Evolutionary conservation across 1,140 invertebrate species (phyloP).

Genomic region (Hypothenemus hampei): DNA sequence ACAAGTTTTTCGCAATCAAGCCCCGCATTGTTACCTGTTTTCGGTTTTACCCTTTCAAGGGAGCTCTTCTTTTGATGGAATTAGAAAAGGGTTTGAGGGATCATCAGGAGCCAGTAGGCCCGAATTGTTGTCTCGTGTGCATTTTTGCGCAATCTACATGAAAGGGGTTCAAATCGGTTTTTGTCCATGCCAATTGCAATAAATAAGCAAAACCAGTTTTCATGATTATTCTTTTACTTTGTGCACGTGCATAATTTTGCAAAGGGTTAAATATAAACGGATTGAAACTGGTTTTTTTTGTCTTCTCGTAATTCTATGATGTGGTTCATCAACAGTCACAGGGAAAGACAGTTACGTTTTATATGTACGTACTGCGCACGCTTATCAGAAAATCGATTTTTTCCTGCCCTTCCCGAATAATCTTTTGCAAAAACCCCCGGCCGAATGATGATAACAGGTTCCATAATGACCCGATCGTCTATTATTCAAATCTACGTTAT

Average conservation of each 20-base stretch:
- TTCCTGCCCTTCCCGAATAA: conserved; percentile 37
- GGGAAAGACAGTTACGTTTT: no score
- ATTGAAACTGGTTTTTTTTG: no score
- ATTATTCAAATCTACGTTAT: conserved; percentile 34
- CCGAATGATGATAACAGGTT: conserved; percentile 35
- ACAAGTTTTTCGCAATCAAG: conserved; percentile 27
- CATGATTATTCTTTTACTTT: background rate
- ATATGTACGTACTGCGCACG: no score
- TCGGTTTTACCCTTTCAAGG: conserved; percentile 22
- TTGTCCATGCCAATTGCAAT: conserved; percentile 4
- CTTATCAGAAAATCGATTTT: conserved; percentile 41
- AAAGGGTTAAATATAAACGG: no score
- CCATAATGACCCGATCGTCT: conserved; percentile 36
- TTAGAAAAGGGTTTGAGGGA: conserved; percentile 20
- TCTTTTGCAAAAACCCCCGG: conserved; percentile 34
- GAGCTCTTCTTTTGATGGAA: conserved; percentile 24
- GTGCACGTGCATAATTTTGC: no score
- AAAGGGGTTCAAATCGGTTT: conserved; percentile 3
- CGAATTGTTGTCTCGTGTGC: no score
- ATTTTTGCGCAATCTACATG: no score
- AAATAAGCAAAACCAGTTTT: background rate
- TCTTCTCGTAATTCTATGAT: no score
- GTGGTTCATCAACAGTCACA: no score
- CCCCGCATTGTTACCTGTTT: conserved; percentile 24
- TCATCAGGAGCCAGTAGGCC: no score